Conservation (phyloP, 2,113 vertebrate genomes). For the Athene cunicularia region DNA sequence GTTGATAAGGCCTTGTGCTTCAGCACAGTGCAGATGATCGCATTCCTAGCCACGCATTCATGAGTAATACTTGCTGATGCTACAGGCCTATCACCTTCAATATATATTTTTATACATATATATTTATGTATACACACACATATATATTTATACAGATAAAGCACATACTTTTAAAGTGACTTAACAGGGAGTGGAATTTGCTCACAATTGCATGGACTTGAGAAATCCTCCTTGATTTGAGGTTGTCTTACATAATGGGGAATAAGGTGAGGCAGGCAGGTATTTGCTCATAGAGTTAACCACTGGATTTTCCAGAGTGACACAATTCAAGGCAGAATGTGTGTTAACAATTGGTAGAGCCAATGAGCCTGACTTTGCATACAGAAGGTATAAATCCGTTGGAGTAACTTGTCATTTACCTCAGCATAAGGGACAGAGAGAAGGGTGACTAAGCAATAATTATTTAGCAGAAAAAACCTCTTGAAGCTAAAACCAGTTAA, state of each 20-base stretch:
- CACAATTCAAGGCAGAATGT: neutral
- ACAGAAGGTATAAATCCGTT: neutral
- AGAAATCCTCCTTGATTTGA: neutral
- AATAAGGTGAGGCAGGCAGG: neutral
- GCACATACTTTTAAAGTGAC: neutral
- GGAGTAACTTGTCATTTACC: neutral
- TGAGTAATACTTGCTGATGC: neutral
- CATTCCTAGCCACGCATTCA: neutral
- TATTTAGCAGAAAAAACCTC: neutral
- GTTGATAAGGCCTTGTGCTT: neutral
- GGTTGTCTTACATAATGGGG: neutral
- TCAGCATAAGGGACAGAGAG: neutral
- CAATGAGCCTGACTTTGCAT: neutral
- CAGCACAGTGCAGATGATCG: neutral
- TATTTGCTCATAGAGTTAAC: neutral
- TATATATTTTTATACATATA: neutral
- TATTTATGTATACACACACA: neutral
- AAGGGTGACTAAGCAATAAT: neutral
- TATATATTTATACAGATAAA: neutral
- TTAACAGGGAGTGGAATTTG: neutral
- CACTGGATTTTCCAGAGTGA: constrained; percentile 39
- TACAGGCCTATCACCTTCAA: neutral
- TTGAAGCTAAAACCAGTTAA: neutral
- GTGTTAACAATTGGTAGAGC: neutral
- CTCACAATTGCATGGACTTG: neutral